Evolutionary conservation across 2,797 vertebrate genomes (phyloP).

Genomic region (Valencia hispanica): DNA sequence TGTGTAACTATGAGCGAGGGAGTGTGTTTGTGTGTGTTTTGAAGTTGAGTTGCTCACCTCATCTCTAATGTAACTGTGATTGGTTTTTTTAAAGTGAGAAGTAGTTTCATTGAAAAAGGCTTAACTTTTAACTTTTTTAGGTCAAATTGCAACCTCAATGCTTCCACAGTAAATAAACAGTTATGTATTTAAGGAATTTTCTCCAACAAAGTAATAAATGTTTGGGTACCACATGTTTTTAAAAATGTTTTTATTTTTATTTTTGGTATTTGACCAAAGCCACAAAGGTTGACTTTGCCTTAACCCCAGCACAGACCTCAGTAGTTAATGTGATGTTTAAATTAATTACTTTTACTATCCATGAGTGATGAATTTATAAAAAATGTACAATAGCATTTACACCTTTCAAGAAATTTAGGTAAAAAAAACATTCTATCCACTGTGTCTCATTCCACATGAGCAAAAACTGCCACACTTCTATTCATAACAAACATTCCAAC

Average conservation of each 20-base stretch:
- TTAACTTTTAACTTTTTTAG: conserved; percentile 37
- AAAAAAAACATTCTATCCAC: neutral
- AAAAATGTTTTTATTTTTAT: neutral
- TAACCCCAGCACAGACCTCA: neutral
- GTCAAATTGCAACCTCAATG: conserved; percentile 4
- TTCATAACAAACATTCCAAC: too few relatives aligned
- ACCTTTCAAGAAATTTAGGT: neutral
- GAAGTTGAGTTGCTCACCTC: conserved; percentile 52
- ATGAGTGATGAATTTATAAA: neutral
- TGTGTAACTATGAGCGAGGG: conserved; percentile 44
- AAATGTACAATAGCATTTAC: neutral
- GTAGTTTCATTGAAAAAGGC: conserved; percentile 48
- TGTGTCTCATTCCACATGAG: neutral
- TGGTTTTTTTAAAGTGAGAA: conserved; percentile 34
- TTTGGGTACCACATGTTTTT: neutral
- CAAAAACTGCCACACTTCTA: too few relatives aligned
- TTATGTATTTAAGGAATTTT: neutral
- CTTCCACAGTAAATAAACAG: neutral
- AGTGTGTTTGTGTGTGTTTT: conserved; percentile 43
- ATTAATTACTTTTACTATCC: neutral
- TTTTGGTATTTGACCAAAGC: neutral
- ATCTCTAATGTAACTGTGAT: conserved; percentile 48
- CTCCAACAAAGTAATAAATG: neutral
- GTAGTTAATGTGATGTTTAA: neutral
- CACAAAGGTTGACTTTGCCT: neutral